Base-by-base conservation (phyloP, 2,888 invertebrate genomes). In the Diachrysia chrysitis region DNA sequence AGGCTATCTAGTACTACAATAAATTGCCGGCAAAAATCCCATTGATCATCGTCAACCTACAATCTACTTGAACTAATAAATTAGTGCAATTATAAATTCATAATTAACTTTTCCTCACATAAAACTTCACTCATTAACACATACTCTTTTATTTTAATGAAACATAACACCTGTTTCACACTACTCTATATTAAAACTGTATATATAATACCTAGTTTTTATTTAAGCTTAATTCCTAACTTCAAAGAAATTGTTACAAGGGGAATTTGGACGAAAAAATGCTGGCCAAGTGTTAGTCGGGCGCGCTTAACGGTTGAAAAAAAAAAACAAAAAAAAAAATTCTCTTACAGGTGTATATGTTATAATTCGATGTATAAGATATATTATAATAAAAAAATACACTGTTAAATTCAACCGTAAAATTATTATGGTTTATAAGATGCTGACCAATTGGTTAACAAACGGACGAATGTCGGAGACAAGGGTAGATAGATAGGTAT, bases 101-200 rank as follows among this genome's bases (percentile, higher is more conserved):
- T 73, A 56, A 67, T 35, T 46, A 54, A 25, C 48, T 67, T 67
- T 66, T 54, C 25, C 32, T 56, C 23, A 29, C 78, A 75, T 69
- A 75, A 75, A 78, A 69, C 64, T 56, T 21, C 12, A 29, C 58
- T 69, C 66, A 69, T 75, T 72, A 78, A 54, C 72, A 67, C 70
- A 62, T 74, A 71, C 37, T 19, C 23, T 9, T 54, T 32, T 67
- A 68, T 64, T 72, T 68, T 65, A 37, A 42, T 32, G 29, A 59
- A 19, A 48, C 51, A 7, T 19, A 54, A 71, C 73, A 72, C 69
- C 73, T 79, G 69, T 62, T 51, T 51, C 48, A 58, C 51, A 59
- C 42, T n/a, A 53, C 29, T 69, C 60, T 42, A 29, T 56, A 25
- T 25, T 16, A 10, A 42, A 62, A 73, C 54, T n/a, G n/a, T n/a